These are phyloP conservation scores for Mystacides longicornis DNA, from an alignment of 2,888 invertebrate species.

Conservation along the genomic window DNA sequence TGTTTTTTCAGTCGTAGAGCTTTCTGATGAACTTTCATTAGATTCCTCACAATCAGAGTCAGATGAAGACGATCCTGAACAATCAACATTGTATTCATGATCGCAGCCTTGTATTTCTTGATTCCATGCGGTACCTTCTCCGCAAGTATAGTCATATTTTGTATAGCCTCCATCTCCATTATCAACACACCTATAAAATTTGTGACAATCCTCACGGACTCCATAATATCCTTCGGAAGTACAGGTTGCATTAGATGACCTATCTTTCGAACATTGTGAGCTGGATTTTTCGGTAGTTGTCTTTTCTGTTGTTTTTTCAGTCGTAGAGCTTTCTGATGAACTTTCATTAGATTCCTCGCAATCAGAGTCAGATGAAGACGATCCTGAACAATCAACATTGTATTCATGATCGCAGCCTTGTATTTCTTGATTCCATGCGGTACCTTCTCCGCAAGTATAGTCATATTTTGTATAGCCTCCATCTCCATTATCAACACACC, in stretches of 20 bases:
- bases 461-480: constrained; percentile 58
- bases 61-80: constrained; percentile 29
- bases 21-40: constrained; percentile 10
- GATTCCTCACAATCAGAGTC: constrained; percentile 31
- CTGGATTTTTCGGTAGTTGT: constrained; percentile 12
- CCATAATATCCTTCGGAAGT: constrained; percentile 44
- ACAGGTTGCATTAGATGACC: constrained; percentile 33
- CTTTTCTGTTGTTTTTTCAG: neutral
- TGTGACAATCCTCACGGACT: constrained; percentile 41
- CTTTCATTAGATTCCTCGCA: neutral
- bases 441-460: constrained; percentile 64
- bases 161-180: constrained; percentile 40
- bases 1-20: neutral
- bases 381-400: constrained; percentile 31
- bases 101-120: constrained; percentile 49
- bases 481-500: constrained; percentile 60
- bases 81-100: constrained; percentile 42
- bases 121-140: constrained; percentile 55
- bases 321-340: neutral
- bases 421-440: constrained; percentile 50
- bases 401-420: constrained; percentile 40
- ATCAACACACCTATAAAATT: constrained; percentile 46
- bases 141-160: constrained; percentile 50
- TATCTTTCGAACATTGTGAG: constrained; percentile 15
- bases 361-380: constrained; percentile 3